A percentile compares a stretch with the other conserved stretches of the same genome.
Evolutionary conservation across 30 jellyfish, hydroid and myxozoan genomes (phyloP).

Genomic region (Catostylus mosaicus): DNA sequence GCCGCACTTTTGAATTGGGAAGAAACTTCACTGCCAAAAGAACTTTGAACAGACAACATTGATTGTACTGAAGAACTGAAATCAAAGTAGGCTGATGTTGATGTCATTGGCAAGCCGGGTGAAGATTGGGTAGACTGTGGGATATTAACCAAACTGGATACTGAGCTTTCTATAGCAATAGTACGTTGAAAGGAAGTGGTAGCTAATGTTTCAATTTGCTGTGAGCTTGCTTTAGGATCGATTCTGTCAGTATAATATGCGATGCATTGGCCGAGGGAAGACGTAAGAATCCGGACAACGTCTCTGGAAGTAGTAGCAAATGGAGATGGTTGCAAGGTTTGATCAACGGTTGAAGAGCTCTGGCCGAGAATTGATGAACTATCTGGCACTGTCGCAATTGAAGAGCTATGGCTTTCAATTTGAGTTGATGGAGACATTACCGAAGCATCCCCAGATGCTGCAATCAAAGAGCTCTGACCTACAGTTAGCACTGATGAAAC

Average conservation of each 20-base stretch:
- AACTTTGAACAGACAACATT: too few relatives aligned
- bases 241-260: slow-evolving; percentile 18
- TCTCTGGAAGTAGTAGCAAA: neutral
- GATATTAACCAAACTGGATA: neutral
- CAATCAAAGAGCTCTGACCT: too few relatives aligned
- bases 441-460: too few relatives aligned
- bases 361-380: too few relatives aligned
- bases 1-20: too few relatives aligned
- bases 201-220: neutral
- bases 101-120: neutral
- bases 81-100: neutral
- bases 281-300: neutral
- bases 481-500: too few relatives aligned
- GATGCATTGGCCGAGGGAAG: slow-evolving; percentile 39
- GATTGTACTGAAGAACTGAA: neutral
- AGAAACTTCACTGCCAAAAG: too few relatives aligned
- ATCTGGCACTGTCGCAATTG: too few relatives aligned
- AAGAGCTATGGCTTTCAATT: too few relatives aligned
- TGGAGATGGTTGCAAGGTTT: neutral
- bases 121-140: neutral
- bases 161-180: neutral
- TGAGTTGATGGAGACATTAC: too few relatives aligned
- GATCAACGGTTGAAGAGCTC: neutral
- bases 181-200: neutral
- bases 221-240: neutral